Base-by-base conservation (phyloP, 2,797 vertebrate species). In the Sylvia borin region DNA sequence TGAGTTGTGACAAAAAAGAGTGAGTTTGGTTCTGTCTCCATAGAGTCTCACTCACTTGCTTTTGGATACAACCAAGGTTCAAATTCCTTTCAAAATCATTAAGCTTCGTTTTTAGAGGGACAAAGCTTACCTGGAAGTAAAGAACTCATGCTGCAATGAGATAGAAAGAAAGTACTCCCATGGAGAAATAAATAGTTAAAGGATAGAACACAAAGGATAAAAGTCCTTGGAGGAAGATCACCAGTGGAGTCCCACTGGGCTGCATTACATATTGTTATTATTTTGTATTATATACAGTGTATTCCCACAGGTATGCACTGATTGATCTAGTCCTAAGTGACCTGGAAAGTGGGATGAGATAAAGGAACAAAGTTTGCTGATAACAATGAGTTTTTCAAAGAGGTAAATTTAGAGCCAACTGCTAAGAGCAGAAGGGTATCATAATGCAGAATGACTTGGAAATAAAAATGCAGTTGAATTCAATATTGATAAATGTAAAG, bases 401-500 rank as follows among this genome's bases (percentile, higher is more conserved):
- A 75, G 85, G 48, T 32, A 84, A 55, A 76, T 87, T 67, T 93
- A 75, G 85, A 95, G 71, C 86, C 78, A 90, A 38, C 45, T 77
- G 51, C 83, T 92, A 76, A 92, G 29, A 95, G 71, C 74, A 93
- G 64, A 67, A 9, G 32, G 27, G 74, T 85, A 34, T 66, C 62
- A 60, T 90, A 85, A 86, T 32, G 82, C 36, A 82, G 45, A 90
- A 85, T 91, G 83, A 79, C 67, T 92, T 88, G 67, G 83, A 92
- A 94, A 92, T 85, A 90, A 84, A 96, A 95, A 88, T 34, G 83
- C 66, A 90, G 48, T 51, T 61, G 67, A 79, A 85, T 91, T 88
- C 94, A 95, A 67, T 94, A 95, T 88, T 91, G 93, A 95, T 79
- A 95, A 95, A 95, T 70, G 76, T 53, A 66, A 95, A 81, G 76